Conservation (phyloP, 2,888 invertebrate species). For the Zootermopsis nevadensis region DNA sequence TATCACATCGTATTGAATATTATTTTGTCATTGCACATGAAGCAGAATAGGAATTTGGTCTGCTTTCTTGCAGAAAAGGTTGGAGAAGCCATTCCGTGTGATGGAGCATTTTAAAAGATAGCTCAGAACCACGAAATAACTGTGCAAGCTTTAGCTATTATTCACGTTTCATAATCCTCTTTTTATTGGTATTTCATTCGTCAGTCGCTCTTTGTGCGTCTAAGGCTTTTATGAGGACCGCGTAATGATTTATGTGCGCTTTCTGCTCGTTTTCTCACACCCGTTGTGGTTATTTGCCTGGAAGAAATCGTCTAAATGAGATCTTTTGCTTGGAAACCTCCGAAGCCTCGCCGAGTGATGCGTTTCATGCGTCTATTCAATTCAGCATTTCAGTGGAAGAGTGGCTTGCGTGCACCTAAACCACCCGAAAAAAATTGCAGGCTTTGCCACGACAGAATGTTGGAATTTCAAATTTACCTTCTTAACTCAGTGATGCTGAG, state of each 20-base stretch:
- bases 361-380: slow-evolving; percentile 16
- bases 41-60: no score
- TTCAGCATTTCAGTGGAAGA: slow-evolving; percentile 17
- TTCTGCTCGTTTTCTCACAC: slow-evolving; percentile 7
- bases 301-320: slow-evolving; percentile 20
- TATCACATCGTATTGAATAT: no score
- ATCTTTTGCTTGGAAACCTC: slow-evolving; percentile 14
- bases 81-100: no score
- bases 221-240: background rate
- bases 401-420: background rate
- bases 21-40: no score
- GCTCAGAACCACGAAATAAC: no score
- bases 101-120: no score
- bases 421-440: background rate
- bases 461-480: no score
- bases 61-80: no score
- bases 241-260: background rate
- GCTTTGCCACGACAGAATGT: background rate
- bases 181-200: background rate
- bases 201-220: background rate
- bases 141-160: no score
- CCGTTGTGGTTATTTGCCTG: slow-evolving; percentile 15
- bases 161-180: no score
- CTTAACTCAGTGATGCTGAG: no score
- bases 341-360: background rate